Evolutionary conservation across 2,797 vertebrate genomes (phyloP), one percentile per base, ranked within the genome.

Genomic region (Moxostoma hubbsi): DNA sequence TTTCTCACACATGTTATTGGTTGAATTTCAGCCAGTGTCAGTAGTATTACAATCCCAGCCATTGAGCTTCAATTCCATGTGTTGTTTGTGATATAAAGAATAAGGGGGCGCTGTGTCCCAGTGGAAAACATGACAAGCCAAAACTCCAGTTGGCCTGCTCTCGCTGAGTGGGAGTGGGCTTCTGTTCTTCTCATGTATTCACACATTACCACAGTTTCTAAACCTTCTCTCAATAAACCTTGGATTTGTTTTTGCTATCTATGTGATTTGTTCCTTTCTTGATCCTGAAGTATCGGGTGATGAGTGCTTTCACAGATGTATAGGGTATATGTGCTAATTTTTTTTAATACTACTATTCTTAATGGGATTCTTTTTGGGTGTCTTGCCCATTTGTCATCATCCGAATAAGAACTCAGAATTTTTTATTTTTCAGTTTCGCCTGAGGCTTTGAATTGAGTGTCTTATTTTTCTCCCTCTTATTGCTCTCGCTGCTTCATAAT

Each of bases 191-290:
- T 88, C 88, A 88, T 89, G 84, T 82, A 85, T 46, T 69, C 86
- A 82, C 81, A 82, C 36, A 84, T 85, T 75, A 46, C 74, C 86
- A 83, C 79, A 83, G 83, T 86, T 70, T 16, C 81, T 74, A 71
- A 84, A 85, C 77, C 83, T 73, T 66, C 74, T 80, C 57, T 86
- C 85, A 93, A 93, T 93, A 93, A 92, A 89, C 88, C 83, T 80
- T 67, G 84, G 81, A 66, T 85, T 85, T 83, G 85, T 85, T 85
- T 83, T 76, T 82, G 84, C 66, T 50, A 61, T 69, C 9, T 49
- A 70, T 73, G 57, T 75, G 82, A 81, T 79, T 36, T 82, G 15
- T 83, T 73, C 68, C 61, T 82, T 82, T 76, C 18, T 12, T 9
- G 8, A 62, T 73, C 24, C n/a, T 61, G 55, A 68, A 59, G 55